Evolutionary conservation across 2,113 vertebrate genomes (phyloP).

Genomic region (Monopterus albus): DNA sequence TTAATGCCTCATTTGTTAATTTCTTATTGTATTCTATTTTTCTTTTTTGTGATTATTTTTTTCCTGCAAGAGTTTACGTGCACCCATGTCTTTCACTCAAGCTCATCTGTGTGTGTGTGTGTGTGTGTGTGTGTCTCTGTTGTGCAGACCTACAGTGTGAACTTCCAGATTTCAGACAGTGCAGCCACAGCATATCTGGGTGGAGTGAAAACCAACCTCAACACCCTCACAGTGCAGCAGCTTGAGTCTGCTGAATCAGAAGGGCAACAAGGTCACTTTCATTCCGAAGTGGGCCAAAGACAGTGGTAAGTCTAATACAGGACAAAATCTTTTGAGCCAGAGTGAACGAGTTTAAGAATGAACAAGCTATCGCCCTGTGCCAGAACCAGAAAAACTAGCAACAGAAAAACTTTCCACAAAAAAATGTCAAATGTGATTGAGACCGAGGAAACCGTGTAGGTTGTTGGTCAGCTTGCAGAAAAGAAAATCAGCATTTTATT

Average conservation of each 20-base stretch:
- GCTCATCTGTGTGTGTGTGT: constrained; percentile 2
- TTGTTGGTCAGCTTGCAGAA: neutral
- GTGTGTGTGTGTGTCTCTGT: constrained; percentile 4
- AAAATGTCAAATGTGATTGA: neutral
- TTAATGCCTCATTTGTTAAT: neutral
- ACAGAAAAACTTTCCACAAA: neutral
- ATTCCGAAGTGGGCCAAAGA: constrained; percentile 85
- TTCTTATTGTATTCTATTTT: neutral
- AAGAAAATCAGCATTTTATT: too few species aligned
- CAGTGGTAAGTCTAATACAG: constrained; percentile 64
- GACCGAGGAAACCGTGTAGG: neutral
- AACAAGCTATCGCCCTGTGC: too few species aligned
- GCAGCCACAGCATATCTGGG: constrained; percentile 82
- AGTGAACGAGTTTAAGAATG: too few species aligned
- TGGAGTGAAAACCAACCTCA: constrained; percentile 84
- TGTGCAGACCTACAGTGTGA: constrained; percentile 80
- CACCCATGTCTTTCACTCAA: neutral
- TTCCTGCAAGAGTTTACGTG: too few species aligned
- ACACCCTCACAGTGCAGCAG: constrained; percentile 75
- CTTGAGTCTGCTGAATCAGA: constrained; percentile 79
- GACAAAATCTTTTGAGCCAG: too few species aligned
- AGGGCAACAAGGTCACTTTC: constrained; percentile 84
- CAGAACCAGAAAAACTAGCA: neutral
- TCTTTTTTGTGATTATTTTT: neutral
- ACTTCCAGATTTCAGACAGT: constrained; percentile 85